Evolutionary conservation across 2,888 invertebrate genomes (phyloP).

Genomic region (Hypselothyrea guttata): DNA sequence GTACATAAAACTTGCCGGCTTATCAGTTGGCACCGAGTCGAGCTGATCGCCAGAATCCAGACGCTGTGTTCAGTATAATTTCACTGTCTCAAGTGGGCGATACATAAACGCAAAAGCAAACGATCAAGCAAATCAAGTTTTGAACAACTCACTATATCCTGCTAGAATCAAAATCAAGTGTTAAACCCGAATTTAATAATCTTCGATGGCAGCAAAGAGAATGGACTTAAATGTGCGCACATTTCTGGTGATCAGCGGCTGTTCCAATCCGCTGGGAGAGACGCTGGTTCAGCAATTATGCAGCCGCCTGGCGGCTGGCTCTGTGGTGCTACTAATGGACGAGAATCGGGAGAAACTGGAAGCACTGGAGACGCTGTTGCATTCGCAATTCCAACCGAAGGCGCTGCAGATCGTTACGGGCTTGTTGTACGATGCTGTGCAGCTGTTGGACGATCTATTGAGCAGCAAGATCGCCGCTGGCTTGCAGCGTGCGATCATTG

Average conservation of each 20-base stretch:
- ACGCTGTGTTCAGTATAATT: constrained; percentile 62
- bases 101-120: constrained; percentile 14
- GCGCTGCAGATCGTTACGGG: constrained; percentile 34
- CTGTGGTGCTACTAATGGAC: constrained; percentile 90
- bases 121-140: constrained; percentile 13
- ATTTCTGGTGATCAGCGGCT: constrained; percentile 90
- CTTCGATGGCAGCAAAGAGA: constrained; percentile 70
- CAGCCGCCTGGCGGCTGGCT: constrained; percentile 86
- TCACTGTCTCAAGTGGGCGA: constrained; percentile 53
- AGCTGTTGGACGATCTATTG: constrained; percentile 55
- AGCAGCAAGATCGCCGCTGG: constrained; percentile 17
- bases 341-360: constrained; percentile 86
- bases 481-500: constrained; percentile 72
- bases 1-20: constrained; percentile 13
- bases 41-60: constrained; percentile 17
- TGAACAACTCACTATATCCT: no score
- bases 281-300: constrained; percentile 89
- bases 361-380: constrained; percentile 84
- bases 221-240: constrained; percentile 85
- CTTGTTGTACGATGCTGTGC: constrained; percentile 82
- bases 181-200: constrained; percentile 10
- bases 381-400: constrained; percentile 75
- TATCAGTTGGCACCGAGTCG: constrained; percentile 47
- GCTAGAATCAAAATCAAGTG: neutral
- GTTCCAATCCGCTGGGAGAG: constrained; percentile 92